Base-by-base conservation (phyloP, 2,888 invertebrate genomes). In the Encarsia formosa region DNA sequence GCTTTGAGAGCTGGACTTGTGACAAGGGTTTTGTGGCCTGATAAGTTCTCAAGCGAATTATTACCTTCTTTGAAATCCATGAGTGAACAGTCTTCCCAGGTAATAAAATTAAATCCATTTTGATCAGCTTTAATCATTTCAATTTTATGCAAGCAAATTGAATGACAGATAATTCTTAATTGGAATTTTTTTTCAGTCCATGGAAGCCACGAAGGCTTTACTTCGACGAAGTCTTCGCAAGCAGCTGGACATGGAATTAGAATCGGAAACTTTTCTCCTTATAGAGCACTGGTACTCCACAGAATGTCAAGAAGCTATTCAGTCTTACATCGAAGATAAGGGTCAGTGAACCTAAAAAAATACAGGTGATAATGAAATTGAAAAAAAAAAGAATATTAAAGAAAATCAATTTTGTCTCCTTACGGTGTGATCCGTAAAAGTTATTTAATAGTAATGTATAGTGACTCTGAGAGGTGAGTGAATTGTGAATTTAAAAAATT, bases 1-100 rank as follows among this genome's bases (percentile, higher is more conserved):
- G 93, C 90, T 2, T 75, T 84, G 48, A 79, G 82, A 54, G 81
- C 84, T 48, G 93, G 94, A 2, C 79, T 96, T 44, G 85, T 94
- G 18, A 86, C 88, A 43, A 86, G 88, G 68, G 81, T 87, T 43
- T 77, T 92, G 58, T 86, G 87, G 84, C 84, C 88, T 0, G 84
- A 85, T 55, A 82, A 83, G 62, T 88, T 91, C 66, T 81, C 84
- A 63, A 85, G 87, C 49, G 88, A 91, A 69, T 79, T 91, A 19
- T 78, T 86, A 44, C 80, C 81, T 15, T 77, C 85, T 35, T 81
- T 86, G 19, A 80, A 79, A 59, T 80, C 82, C 52, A 83, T 93
- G 71, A 85, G 90, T 20, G 77, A 79, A 35, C 84, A 86, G 63
- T 88, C 91, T 1, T 75, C 80, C 50, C 85, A 88, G 81, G 92